Evolutionary conservation across 1,140 invertebrate species (phyloP), one percentile per base, ranked within the genome.

Genomic region (Metaphire vulgaris): DNA sequence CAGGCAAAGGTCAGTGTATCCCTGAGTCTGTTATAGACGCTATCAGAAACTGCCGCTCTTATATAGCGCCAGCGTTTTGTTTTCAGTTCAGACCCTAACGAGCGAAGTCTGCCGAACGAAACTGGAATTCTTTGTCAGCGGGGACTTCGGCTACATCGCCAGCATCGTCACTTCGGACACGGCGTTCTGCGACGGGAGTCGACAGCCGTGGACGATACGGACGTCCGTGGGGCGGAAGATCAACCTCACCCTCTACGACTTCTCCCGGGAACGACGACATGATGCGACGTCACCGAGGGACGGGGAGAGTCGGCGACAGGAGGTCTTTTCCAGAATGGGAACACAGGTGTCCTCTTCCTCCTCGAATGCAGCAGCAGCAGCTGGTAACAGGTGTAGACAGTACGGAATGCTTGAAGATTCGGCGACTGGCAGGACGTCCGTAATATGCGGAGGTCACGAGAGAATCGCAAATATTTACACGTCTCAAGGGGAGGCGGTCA

Each of bases 201-300:
- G 41, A 12, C 41, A 56, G 26, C 74, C 74, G 56, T 75, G 74
- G 74, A 31, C 67, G 28, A 28, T 75, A 0, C 74, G 67, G 28
- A 66, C 74, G 56, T 31, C 30, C 1, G 30, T 65, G 2, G 74
- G 74, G 21, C 74, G 68, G 65, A 56, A 66, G 64, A 21, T 75
- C 66, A 75, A 75, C 66, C 28, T 75, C 64, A 75, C 74, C 31
- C 74, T 75, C 6, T 75, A 68, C 32, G 74, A 75, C 64, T 75
- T 75, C 29, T 2, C 67, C 30, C 14, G 6, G n/a, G 67, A 69
- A 31, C 67, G 67, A 31, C n/a, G n/a, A n/a, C n/a, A n/a, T n/a
- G 67, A 31, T 26, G 31, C 30, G 2, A 26, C n/a, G 67, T 14
- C 67, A 6, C 67, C 67, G 67, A 12, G 2, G 6, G 31, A 2